A percentile compares a stretch with the other conserved stretches of the same genome.
Conservation (phyloP, 2,888 invertebrate genomes). For the Drosophila neonasuta region DNA sequence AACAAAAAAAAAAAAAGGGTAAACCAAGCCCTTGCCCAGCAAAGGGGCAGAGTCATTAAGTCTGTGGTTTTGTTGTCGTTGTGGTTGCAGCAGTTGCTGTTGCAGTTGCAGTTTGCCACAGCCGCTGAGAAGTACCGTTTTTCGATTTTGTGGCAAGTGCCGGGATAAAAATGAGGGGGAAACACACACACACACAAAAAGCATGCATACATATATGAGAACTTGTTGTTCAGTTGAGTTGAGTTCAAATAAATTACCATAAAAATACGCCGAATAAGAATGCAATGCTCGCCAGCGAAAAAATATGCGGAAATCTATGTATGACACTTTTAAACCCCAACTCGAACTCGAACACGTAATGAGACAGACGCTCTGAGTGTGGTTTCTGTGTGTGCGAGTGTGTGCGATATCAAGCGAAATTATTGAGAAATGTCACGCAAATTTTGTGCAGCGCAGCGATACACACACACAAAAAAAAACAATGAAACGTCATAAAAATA, state of each 20-base stretch:
- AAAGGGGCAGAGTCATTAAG: constrained; percentile 58
- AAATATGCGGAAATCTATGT: constrained; percentile 75
- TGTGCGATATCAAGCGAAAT: constrained; percentile 60
- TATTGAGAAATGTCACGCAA: constrained; percentile 77
- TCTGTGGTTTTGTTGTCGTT: constrained; percentile 47
- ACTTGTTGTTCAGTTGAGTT: constrained; percentile 45
- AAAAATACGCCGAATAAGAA: constrained; percentile 64
- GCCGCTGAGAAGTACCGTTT: constrained; percentile 59
- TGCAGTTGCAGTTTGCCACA: constrained; percentile 10
- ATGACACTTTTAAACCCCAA: constrained; percentile 53
- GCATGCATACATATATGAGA: constrained; percentile 7
- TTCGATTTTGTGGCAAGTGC: constrained; percentile 58
- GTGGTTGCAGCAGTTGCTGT: constrained; percentile 36
- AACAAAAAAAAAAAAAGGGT: constrained; percentile 27
- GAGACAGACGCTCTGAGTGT: constrained; percentile 47
- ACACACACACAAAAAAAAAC: background rate
- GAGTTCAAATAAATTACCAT: constrained; percentile 72
- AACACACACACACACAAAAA: background rate
- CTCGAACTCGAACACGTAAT: constrained; percentile 41
- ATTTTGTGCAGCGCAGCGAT: constrained; percentile 33
- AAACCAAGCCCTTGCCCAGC: constrained; percentile 13
- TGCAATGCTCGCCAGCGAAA: constrained; percentile 49
- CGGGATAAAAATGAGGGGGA: constrained; percentile 11
- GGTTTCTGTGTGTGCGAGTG: background rate
- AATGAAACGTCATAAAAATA: constrained; percentile 43